A percentile compares a stretch with the other conserved stretches of the same genome.
Evolutionary conservation across 2,113 vertebrate genomes (phyloP).

Genomic region (Limanda limanda): DNA sequence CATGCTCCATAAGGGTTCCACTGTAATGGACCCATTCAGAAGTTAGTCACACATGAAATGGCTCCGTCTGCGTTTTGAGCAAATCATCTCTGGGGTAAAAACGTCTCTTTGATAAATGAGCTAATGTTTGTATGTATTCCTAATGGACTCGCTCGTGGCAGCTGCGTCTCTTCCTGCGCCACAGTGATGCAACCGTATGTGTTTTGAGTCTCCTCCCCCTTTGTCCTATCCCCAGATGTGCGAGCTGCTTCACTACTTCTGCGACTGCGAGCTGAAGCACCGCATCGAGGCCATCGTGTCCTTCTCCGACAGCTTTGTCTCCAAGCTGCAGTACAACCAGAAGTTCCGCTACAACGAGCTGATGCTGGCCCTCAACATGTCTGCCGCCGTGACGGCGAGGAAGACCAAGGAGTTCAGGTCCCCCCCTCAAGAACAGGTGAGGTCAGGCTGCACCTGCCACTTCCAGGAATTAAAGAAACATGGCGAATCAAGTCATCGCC

Average conservation of each 20-base stretch:
- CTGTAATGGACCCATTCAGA: conserved; percentile 54
- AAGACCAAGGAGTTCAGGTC: conserved; percentile 98
- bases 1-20: conserved; percentile 34
- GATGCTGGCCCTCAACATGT: conserved; percentile 98
- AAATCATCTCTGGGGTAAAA: conserved; percentile 35
- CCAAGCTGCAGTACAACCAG: conserved; percentile 96
- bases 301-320: conserved; percentile 94
- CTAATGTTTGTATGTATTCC: conserved; percentile 22
- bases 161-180: neutral
- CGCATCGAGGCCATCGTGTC: conserved; percentile 96
- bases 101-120: conserved; percentile 40
- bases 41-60: conserved; percentile 63
- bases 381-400: conserved; percentile 93
- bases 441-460: neutral
- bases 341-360: conserved; percentile 97
- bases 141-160: neutral
- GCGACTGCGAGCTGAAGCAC: conserved; percentile 96
- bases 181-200: neutral
- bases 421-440: conserved; percentile 97
- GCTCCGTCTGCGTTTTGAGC: conserved; percentile 4
- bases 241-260: conserved; percentile 96
- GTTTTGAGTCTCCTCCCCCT: conserved; percentile 19
- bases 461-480: neutral
- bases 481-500: neutral
- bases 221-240: conserved; percentile 88